A percentile compares a stretch with the other conserved stretches of the same genome.
Conservation (phyloP, 2,797 vertebrate species). For the Micrastur ruficollis region DNA sequence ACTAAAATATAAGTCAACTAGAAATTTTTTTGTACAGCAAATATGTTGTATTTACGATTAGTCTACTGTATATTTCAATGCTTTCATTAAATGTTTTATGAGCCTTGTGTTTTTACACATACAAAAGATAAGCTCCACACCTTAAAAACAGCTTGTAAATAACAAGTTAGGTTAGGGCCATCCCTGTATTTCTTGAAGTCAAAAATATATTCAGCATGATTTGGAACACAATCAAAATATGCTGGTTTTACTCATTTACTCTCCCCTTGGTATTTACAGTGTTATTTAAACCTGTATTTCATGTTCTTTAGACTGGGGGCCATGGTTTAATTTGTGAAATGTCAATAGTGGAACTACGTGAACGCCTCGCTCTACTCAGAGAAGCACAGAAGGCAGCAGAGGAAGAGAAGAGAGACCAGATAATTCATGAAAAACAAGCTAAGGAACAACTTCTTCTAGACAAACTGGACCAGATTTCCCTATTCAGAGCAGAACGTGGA, state of each 20-base stretch:
- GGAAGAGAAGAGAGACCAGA: constrained; percentile 81
- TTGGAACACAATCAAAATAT: constrained; percentile 4
- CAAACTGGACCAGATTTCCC: constrained; percentile 79
- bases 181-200: neutral
- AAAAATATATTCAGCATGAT: neutral
- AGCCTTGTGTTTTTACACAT: neutral
- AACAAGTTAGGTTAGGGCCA: neutral
- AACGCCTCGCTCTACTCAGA: constrained; percentile 81
- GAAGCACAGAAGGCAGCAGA: constrained; percentile 74
- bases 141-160: neutral
- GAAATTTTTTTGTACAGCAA: neutral
- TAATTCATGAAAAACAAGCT: constrained; percentile 81
- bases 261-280: constrained; percentile 15
- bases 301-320: constrained; percentile 77
- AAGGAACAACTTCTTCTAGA: constrained; percentile 81
- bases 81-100: neutral
- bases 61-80: neutral
- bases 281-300: constrained; percentile 32
- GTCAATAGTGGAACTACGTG: constrained; percentile 87
- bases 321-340: constrained; percentile 88
- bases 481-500: constrained; percentile 77
- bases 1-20: neutral
- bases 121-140: neutral
- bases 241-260: neutral
- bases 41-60: neutral